Evolutionary conservation across 1,140 invertebrate genomes (phyloP).

Genomic region (Colletes gigas): DNA sequence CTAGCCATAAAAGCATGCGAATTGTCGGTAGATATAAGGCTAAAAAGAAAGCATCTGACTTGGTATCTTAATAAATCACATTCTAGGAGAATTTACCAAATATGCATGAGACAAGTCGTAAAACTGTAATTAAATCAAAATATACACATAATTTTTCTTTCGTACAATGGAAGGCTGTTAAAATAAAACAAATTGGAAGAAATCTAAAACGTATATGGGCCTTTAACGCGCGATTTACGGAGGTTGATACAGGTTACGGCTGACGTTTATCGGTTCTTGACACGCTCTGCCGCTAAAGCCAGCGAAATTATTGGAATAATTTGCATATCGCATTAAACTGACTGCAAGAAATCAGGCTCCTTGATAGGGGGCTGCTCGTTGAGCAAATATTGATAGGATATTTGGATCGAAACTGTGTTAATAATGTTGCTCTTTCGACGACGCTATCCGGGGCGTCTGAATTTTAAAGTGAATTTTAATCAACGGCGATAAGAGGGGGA

Average conservation of each 20-base stretch:
- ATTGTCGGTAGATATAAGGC: too few species aligned
- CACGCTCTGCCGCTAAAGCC: not conserved
- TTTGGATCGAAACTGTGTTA: not conserved
- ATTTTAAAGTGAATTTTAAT: too few species aligned
- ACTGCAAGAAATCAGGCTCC: constrained; percentile 10
- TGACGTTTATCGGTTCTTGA: constrained; percentile 46
- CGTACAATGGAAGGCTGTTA: not conserved
- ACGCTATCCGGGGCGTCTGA: not conserved
- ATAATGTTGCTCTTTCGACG: constrained; percentile 3
- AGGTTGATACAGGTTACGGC: not conserved
- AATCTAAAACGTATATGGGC: not conserved
- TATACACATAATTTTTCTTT: constrained; percentile 1
- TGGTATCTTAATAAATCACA: too few species aligned
- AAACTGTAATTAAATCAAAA: too few species aligned
- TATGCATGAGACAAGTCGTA: too few species aligned
- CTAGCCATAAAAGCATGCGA: too few species aligned
- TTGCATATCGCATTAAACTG: constrained; percentile 41
- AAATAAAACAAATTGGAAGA: not conserved
- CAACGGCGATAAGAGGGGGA: too few species aligned
- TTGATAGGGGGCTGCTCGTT: constrained; percentile 3
- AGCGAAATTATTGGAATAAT: constrained; percentile 28
- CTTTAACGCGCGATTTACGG: constrained; percentile 8
- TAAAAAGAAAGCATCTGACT: too few species aligned
- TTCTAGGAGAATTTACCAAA: too few species aligned
- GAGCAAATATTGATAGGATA: constrained; percentile 39